Conservation (phyloP, 2,888 invertebrate species). For the Latrodectus elegans region DNA sequence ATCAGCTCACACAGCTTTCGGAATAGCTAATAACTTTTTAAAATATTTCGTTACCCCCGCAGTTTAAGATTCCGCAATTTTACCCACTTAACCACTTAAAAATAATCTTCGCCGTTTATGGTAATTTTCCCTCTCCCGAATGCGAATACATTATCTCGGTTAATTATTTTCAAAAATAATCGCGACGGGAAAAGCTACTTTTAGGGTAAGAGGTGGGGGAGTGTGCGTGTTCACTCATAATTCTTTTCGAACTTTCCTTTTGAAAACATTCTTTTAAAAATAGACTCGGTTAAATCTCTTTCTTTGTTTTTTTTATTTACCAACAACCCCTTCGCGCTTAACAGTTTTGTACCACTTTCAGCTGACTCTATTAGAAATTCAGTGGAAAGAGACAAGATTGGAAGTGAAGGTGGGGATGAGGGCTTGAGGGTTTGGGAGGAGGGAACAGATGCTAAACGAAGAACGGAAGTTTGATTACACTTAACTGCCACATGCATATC, state of each 20-base stretch:
- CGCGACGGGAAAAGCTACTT: conserved; percentile 17
- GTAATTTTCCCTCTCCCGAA: conserved; percentile 24
- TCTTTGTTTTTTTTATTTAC: neutral
- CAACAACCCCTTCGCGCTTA: conserved; percentile 1
- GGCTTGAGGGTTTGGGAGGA: too few relatives aligned
- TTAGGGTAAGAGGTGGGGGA: neutral
- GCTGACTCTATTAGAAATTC: neutral
- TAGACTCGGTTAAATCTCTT: neutral
- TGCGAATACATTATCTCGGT: conserved; percentile 52
- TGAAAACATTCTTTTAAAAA: neutral
- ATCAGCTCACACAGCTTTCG: too few relatives aligned
- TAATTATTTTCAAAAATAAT: conserved; percentile 56
- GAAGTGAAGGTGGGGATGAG: too few relatives aligned
- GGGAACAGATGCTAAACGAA: neutral
- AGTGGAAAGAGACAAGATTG: neutral
- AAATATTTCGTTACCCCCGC: too few relatives aligned
- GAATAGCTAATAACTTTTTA: too few relatives aligned
- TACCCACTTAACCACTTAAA: conserved; percentile 51
- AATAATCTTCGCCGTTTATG: conserved; percentile 64
- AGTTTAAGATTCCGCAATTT: conserved; percentile 32
- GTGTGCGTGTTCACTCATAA: neutral
- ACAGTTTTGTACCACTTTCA: neutral
- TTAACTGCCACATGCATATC: conserved; percentile 8
- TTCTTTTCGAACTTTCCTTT: conserved; percentile 8
- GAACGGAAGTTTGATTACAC: conserved; percentile 34